Evolutionary conservation across 30 jellyfish, hydroid and myxozoan genomes (phyloP), one percentile per base, ranked within the genome.

Genomic region (Chironex yamaguchii): DNA sequence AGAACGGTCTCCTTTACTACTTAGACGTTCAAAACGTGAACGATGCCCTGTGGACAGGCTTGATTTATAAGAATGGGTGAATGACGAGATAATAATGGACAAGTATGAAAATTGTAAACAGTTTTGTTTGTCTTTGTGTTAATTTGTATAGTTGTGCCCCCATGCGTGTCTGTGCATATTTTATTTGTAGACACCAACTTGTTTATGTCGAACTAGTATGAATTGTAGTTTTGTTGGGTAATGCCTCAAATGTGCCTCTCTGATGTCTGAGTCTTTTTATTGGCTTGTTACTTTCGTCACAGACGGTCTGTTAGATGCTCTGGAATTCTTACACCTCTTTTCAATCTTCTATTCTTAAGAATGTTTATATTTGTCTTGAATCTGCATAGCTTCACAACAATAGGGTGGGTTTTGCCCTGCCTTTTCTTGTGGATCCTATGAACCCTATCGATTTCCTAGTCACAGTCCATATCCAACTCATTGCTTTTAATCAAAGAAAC

Each of bases 31-130:
- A 2, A 2, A 25, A 64, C 77, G 77, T 64, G 77, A 64, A 64
- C 62, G 77, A n/a, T n/a, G 73, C 77, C 77, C 64, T 27, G 77
- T 64, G 77, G 77, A 64, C 30, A 64, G 64, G 14, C 77, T 64
- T 64, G 77, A n/a, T 64, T 64, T 64, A 2, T 64, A 21, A 50
- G 30, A 64, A n/a, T 42, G 77, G 77, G 77, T 21, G 77, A 64
- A 64, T 64, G 64, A 64, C 14, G 77, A 25, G 77, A 64, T 64
- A 64, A 64, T 1, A 64, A 64, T 25, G 64, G 77, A 21, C 77
- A 64, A 64, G 1, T 27, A 31, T 4, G 73, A n/a, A n/a, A n/a
- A n/a, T n/a, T n/a, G n/a, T n/a, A n/a, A n/a, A 58, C 77, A 64
- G 30, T 64, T 4, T 27, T 64, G 2, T 64, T n/a, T 22, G 34